These are phyloP conservation scores for Hippopotamus amphibius DNA, from an alignment of 2,113 vertebrate species.

Conservation along the genomic window DNA sequence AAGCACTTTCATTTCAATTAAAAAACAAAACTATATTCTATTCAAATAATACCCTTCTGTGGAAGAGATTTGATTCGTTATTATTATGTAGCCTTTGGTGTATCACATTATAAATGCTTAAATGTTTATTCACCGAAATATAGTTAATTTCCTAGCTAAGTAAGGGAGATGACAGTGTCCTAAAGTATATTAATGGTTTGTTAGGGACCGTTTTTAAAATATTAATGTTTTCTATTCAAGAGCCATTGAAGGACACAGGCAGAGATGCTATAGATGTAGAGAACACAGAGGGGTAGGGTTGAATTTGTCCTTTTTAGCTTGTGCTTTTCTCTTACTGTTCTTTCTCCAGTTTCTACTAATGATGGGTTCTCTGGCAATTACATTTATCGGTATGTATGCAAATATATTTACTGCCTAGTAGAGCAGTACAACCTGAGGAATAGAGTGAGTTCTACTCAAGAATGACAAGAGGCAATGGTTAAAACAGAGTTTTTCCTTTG, in stretches of 20 bases:
- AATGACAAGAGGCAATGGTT: neutral
- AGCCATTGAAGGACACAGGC: neutral
- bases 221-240: constrained; percentile 24
- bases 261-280: neutral
- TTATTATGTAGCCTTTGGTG: neutral
- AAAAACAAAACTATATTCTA: neutral
- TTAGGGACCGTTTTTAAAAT: constrained; percentile 8
- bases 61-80: constrained; percentile 32
- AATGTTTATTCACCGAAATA: constrained; percentile 7
- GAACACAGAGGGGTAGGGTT: neutral
- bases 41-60: neutral
- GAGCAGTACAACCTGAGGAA: neutral
- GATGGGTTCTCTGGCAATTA: neutral
- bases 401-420: neutral
- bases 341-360: neutral
- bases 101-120: neutral
- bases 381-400: neutral
- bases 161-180: neutral
- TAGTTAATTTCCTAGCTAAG: constrained; percentile 17
- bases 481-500: constrained; percentile 1
- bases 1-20: constrained; percentile 27
- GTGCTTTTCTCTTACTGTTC: neutral
- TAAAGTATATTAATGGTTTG: neutral
- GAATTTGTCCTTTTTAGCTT: neutral
- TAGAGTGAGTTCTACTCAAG: neutral